Base-by-base conservation (phyloP, 2,797 vertebrate genomes). In the Pangasius djambal region DNA sequence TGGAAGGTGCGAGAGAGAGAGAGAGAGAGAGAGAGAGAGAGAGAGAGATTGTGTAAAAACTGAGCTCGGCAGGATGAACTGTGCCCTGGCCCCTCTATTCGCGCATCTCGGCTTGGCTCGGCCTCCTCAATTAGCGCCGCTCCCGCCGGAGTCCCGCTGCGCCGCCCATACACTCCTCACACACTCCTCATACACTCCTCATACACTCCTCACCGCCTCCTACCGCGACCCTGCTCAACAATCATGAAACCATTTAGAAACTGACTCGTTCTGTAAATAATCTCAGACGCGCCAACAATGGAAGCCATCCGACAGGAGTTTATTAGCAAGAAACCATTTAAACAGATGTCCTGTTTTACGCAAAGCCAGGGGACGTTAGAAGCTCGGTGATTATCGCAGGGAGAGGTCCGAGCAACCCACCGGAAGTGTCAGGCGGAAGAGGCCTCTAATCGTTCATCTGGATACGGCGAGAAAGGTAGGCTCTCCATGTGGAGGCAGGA, bases 281-380 rank as follows among this genome's bases (percentile, higher is more conserved):
- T 95, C 95, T 95, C 94, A 94, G 94, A 95, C 95, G 93, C 92
- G 90, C 90, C 91, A 92, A 95, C 95, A 95, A 96, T 95, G 93
- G 93, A 92, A 92, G 89, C 93, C 92, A 93, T 95, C 94, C 86
- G 92, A 95, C 91, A 93, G 92, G 92, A 94, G 94, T 95, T 94
- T 95, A 95, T 95, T 95, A 94, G 92, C 92, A 94, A 94, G 93
- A 93, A 95, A 91, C 91, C 94, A 94, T 95, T 95, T 93, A 95
- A 95, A 94, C 94, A 95, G 93, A 94, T 94, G 94, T 94, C 94
- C 94, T 93, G 94, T 94, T 93, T 92, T 91, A 92, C 91, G 44
- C 9, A 2, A 34, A 69, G 1, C 63, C 63, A 55, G 44, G 22
- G 40, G 18, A 67, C 7, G 94, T 95, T 96, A 96, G 95, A 90